phyloP scores from a whole-genome alignment of 2,797 vertebrate species.

The Mormyrops attenuatus region DNA sequence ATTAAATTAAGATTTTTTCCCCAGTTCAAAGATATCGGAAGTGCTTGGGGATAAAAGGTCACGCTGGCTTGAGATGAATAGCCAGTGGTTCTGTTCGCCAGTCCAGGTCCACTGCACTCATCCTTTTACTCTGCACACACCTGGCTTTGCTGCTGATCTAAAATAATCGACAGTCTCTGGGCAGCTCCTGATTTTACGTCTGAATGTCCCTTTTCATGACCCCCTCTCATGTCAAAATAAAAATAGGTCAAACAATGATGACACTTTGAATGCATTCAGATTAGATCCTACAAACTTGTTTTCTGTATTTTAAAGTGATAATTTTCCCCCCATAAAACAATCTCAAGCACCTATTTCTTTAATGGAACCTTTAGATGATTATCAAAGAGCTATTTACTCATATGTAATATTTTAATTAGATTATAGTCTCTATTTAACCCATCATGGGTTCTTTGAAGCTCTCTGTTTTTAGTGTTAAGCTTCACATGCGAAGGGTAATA shows the following conservation, averaged over 20 bases:
- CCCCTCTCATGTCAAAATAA: constrained; percentile 29
- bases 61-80: constrained; percentile 7
- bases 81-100: constrained; percentile 19
- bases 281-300: constrained; percentile 61
- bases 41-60: not conserved
- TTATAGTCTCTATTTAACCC: constrained; percentile 99
- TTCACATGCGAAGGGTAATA: constrained; percentile 87
- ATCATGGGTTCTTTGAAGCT: constrained; percentile 94
- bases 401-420: constrained; percentile 99
- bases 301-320: constrained; percentile 72
- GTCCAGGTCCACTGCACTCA: constrained; percentile 11
- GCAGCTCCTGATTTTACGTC: constrained; percentile 38
- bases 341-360: constrained; percentile 79
- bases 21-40: not conserved
- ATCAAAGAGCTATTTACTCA: constrained; percentile 98
- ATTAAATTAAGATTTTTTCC: not conserved
- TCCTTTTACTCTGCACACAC: constrained; percentile 30
- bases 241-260: constrained; percentile 48
- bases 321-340: constrained; percentile 66
- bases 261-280: constrained; percentile 63
- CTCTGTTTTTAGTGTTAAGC: constrained; percentile 88
- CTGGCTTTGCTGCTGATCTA: constrained; percentile 39
- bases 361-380: constrained; percentile 92
- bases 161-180: constrained; percentile 38
- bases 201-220: constrained; percentile 36